phyloP scores from a whole-genome alignment of 2,888 invertebrate genomes.

The Epistrophella euchroma region DNA sequence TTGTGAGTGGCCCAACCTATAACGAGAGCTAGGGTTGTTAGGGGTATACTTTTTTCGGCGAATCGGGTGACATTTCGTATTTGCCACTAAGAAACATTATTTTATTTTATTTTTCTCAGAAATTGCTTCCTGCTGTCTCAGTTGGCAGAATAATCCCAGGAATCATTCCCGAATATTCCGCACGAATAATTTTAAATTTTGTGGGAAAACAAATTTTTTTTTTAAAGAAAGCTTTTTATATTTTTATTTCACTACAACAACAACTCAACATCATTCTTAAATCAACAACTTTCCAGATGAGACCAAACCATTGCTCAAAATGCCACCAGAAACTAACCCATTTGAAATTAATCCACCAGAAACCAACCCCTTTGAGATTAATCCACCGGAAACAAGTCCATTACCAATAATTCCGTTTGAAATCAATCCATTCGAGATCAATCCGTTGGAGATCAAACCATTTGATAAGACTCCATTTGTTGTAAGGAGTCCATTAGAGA shows the following conservation, averaged over 20 bases:
- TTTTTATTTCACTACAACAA: constrained; percentile 27
- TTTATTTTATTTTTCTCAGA: too few species aligned
- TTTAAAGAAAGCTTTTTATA: constrained; percentile 25
- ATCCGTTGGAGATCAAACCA: constrained; percentile 24
- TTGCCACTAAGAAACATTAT: too few species aligned
- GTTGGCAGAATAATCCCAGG: too few species aligned
- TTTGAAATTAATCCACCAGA: constrained; percentile 12
- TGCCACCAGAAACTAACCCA: constrained; percentile 33
- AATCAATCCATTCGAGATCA: constrained; percentile 17
- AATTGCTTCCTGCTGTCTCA: too few species aligned
- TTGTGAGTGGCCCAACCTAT: too few species aligned
- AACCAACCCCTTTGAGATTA: constrained; percentile 30
- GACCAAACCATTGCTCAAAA: constrained; percentile 29
- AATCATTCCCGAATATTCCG: too few species aligned
- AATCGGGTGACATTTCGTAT: too few species aligned
- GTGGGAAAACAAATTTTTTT: too few species aligned
- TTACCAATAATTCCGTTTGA: constrained; percentile 14
- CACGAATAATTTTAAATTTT: too few species aligned
- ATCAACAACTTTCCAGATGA: constrained; percentile 29
- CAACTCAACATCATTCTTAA: neutral
- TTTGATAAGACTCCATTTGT: constrained; percentile 15
- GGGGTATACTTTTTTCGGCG: too few species aligned
- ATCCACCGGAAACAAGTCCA: constrained; percentile 22
- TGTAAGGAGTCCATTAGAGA: constrained; percentile 36
- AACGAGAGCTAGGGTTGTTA: too few species aligned